Conservation (phyloP, 2,888 invertebrate genomes). For the Drosophila histrio region DNA sequence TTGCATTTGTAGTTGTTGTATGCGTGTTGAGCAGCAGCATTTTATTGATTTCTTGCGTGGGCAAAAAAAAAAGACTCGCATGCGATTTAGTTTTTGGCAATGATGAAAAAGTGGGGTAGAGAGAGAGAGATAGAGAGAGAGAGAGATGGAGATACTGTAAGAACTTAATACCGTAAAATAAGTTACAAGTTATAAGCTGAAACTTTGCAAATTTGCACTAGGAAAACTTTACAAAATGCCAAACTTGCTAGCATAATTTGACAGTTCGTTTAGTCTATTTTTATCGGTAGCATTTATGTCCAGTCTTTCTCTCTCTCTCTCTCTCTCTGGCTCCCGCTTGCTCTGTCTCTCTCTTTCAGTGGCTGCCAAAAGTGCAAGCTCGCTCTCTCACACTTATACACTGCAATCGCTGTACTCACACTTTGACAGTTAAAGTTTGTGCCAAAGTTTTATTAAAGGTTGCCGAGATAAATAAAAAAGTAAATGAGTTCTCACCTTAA, state of each 20-base stretch:
- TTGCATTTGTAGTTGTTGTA: slow-evolving; percentile 48
- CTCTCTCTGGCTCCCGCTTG: neutral
- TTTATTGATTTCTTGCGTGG: slow-evolving; percentile 66
- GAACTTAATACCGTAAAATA: slow-evolving; percentile 22
- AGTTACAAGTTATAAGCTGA: slow-evolving; percentile 22
- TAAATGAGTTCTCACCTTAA: slow-evolving; percentile 34
- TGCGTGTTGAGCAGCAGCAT: slow-evolving; percentile 33
- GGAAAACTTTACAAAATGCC: slow-evolving; percentile 23
- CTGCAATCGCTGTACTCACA: slow-evolving; percentile 9
- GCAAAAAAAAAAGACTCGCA: slow-evolving; percentile 42
- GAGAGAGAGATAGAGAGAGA: neutral
- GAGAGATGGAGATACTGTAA: neutral
- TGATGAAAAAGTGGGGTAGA: slow-evolving; percentile 34
- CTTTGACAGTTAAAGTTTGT: slow-evolving; percentile 8
- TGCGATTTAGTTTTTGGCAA: slow-evolving; percentile 45
- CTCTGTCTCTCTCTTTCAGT: neutral
- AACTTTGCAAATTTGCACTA: slow-evolving; percentile 27
- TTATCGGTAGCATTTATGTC: slow-evolving; percentile 13
- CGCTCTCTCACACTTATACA: neutral
- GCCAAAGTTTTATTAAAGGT: slow-evolving; percentile 20
- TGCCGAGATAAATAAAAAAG: neutral
- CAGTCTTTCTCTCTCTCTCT: neutral
- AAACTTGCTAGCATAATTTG: slow-evolving; percentile 43
- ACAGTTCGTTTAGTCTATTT: slow-evolving; percentile 29
- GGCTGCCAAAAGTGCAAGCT: slow-evolving; percentile 34